Conservation (phyloP, 2,888 invertebrate genomes). For the Pristionchus mayeri region DNA sequence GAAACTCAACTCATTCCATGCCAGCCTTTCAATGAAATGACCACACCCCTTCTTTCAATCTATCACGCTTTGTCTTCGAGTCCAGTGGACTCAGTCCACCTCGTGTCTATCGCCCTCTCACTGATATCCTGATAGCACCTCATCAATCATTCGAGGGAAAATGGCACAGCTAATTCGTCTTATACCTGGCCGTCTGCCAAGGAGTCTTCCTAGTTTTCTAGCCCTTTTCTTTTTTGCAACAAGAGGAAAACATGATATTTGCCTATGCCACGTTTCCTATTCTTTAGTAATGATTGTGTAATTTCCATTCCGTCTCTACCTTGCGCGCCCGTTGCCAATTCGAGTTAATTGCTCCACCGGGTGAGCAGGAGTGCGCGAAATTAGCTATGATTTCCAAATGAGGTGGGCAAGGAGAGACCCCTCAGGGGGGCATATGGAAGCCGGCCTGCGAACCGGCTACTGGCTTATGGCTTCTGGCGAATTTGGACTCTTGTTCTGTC, state of each 20-base stretch:
- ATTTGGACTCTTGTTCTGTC: too few species aligned
- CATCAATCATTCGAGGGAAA: conserved; percentile 11
- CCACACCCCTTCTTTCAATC: neutral
- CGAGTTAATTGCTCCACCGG: neutral
- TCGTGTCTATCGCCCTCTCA: neutral
- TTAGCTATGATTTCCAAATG: conserved; percentile 38
- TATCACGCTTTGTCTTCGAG: too few species aligned
- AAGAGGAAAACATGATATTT: too few species aligned
- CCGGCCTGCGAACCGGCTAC: too few species aligned
- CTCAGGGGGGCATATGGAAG: neutral
- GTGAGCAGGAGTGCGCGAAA: neutral
- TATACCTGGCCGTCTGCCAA: too few species aligned
- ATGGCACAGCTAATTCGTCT: too few species aligned
- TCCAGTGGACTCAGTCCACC: too few species aligned
- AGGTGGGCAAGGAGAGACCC: conserved; percentile 4
- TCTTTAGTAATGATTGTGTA: neutral
- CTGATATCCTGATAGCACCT: conserved; percentile 15
- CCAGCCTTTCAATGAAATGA: too few species aligned
- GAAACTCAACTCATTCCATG: too few species aligned
- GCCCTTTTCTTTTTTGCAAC: too few species aligned
- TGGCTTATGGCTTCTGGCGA: too few species aligned
- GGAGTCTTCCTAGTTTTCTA: too few species aligned
- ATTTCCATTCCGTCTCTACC: neutral
- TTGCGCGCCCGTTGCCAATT: neutral
- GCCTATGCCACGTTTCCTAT: neutral